Conservation (phyloP, 2,797 vertebrate genomes). For the Takifugu ocellatus region DNA sequence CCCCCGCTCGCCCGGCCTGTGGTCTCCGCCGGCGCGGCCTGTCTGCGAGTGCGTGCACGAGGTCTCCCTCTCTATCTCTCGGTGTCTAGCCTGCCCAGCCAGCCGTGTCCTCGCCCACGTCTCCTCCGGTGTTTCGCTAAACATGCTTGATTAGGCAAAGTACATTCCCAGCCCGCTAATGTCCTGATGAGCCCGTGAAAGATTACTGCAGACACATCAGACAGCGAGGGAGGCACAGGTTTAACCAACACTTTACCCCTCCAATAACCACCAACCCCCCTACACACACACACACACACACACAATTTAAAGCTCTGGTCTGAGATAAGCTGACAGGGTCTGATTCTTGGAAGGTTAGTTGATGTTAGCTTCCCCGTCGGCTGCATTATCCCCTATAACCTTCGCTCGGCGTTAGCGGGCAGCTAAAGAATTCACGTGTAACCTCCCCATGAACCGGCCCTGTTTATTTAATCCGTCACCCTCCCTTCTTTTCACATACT, state of each 20-base stretch:
- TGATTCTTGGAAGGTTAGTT: constrained; percentile 27
- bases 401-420: constrained; percentile 37
- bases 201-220: constrained; percentile 67
- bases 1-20: constrained; percentile 31
- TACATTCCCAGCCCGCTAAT: constrained; percentile 66
- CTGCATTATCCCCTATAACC: constrained; percentile 34
- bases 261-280: constrained; percentile 19
- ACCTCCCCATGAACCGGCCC: constrained; percentile 11
- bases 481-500: constrained; percentile 28
- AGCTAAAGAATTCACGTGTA: constrained; percentile 47
- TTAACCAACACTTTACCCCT: constrained; percentile 41
- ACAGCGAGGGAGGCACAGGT: constrained; percentile 38
- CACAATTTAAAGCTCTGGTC: constrained; percentile 45
- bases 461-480: constrained; percentile 34
- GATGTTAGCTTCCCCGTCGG: constrained; percentile 37
- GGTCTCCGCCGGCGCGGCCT: constrained; percentile 20
- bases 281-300: too few species aligned
- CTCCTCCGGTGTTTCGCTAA: constrained; percentile 64
- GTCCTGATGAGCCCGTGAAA: constrained; percentile 66
- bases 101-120: constrained; percentile 54
- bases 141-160: constrained; percentile 79
- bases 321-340: constrained; percentile 24
- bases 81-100: constrained; percentile 31
- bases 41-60: constrained; percentile 31
- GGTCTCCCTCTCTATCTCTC: constrained; percentile 41